Evolutionary conservation across 2,113 vertebrate genomes (phyloP).

Genomic region (Vombatus ursinus): DNA sequence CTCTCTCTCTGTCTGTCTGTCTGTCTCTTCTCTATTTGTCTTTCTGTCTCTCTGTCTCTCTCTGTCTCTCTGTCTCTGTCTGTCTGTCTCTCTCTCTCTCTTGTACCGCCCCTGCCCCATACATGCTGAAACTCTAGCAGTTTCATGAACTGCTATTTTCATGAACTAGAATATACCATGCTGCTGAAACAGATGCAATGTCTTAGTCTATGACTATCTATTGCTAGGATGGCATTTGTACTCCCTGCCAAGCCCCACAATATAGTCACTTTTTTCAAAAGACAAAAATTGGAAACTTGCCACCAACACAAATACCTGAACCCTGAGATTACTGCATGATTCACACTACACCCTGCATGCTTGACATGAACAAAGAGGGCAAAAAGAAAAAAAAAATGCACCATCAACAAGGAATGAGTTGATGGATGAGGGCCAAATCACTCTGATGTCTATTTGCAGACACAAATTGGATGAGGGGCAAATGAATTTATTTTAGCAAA

Average conservation of each 20-base stretch:
- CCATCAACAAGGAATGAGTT: neutral
- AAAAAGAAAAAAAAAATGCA: neutral
- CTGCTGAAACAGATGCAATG: conserved; percentile 41
- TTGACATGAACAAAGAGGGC: neutral
- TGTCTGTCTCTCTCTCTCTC: neutral
- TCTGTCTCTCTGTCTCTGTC: neutral
- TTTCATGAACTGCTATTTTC: no score
- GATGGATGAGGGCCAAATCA: neutral
- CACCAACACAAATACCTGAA: neutral
- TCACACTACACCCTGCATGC: neutral
- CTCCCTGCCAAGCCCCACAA: conserved; percentile 5
- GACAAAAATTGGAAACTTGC: neutral
- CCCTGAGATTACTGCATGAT: neutral
- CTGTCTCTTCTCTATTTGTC: neutral
- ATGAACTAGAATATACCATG: neutral
- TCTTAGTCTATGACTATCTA: neutral
- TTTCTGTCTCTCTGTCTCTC: no score
- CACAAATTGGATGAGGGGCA: neutral
- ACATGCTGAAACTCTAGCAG: accelerated
- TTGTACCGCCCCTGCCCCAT: neutral
- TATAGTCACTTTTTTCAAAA: neutral
- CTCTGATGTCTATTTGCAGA: neutral
- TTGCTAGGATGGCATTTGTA: neutral
- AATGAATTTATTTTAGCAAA: neutral
- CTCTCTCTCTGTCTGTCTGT: no score